Base-by-base conservation (phyloP, 2,888 invertebrate species). In the Steromphala cineraria region DNA sequence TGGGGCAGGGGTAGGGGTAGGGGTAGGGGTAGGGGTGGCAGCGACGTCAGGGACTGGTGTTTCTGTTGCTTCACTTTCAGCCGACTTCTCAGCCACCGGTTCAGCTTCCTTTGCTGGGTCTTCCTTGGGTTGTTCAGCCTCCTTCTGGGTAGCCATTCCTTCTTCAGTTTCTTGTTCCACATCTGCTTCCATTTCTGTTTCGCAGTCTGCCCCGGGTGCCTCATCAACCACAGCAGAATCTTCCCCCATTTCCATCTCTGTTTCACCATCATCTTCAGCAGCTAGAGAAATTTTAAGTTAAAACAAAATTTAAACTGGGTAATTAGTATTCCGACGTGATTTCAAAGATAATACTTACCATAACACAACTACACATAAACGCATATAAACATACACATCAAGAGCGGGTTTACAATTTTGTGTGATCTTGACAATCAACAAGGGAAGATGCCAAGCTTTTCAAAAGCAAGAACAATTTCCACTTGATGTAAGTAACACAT, bases 211-310 rank as follows among this genome's bases (percentile, higher is more conserved):
- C 24, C 67, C 76, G 5, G 40, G 31, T 28, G 15, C 40, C 1
- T 55, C 55, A 28, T 79, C 74, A 10, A 46, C 84, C 8, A 79
- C 80, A 21, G 79, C 84, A 46, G 80, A 31, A 21, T 94, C 94
- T 76, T 94, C 94, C 80, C 94, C 94, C 3, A 94, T 94, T 52
- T 94, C 94, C 71, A 94, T 93, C 81, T 94, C 94, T 83, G 94
- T 81, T 52, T 67, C 75, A 24, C 79, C 82, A 19, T 81, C 82
- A 4, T 86, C 84, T 53, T 84, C 75, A n/a, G 79, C 52, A 15
- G 75, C 78, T 80, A 78, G 77, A 80, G 82, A 67, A 79, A 80
- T 75, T 62, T 67, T 13, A 78, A 36, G 21, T 53, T 74, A 62
- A 74, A 71, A 62, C 56, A 78, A 21, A 36, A 52, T 56, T n/a